Percentiles rank a stretch among this genome's conserved stretches.
phyloP scores from a whole-genome alignment of 2,113 vertebrate species.

The Engystomops pustulosus region DNA sequence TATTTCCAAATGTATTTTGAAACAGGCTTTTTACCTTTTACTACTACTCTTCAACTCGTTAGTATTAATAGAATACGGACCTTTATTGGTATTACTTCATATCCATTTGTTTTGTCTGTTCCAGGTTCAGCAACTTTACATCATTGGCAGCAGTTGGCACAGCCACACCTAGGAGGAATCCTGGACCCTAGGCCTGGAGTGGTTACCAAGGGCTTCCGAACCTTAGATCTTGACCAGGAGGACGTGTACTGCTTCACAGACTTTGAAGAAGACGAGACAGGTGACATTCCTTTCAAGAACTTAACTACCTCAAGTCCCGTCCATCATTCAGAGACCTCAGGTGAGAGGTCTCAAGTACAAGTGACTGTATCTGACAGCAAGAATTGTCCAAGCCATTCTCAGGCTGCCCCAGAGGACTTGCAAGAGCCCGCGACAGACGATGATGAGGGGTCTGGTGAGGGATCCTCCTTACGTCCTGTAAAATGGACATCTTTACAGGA shows the following conservation, averaged over 20 bases:
- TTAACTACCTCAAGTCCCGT: slow-evolving; percentile 82
- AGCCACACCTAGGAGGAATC: slow-evolving; percentile 94
- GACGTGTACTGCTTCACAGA: slow-evolving; percentile 95
- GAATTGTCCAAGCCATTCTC: slow-evolving; percentile 77
- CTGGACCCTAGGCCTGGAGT: slow-evolving; percentile 93
- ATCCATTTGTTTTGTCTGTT: background rate
- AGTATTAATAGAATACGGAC: too few relatives aligned
- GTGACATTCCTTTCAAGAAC: slow-evolving; percentile 80
- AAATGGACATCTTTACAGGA: slow-evolving; percentile 74
- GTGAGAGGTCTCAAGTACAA: slow-evolving; percentile 79
- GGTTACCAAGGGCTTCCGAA: slow-evolving; percentile 96
- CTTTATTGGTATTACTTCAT: background rate
- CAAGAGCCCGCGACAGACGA: slow-evolving; percentile 75
- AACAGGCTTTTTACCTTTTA: background rate
- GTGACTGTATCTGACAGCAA: slow-evolving; percentile 82
- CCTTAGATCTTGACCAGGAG: slow-evolving; percentile 85
- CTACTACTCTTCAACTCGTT: background rate
- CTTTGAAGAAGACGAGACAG: slow-evolving; percentile 93
- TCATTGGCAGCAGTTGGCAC: slow-evolving; percentile 97
- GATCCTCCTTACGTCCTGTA: slow-evolving; percentile 81
- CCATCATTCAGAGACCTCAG: slow-evolving; percentile 81
- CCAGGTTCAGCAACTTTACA: slow-evolving; percentile 96
- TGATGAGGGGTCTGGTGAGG: slow-evolving; percentile 95
- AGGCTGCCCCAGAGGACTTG: slow-evolving; percentile 83
- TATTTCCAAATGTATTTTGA: too few relatives aligned